These are phyloP conservation scores for Spodoptera litura DNA, from an alignment of 1,140 invertebrate genomes.

Conservation along the genomic window DNA sequence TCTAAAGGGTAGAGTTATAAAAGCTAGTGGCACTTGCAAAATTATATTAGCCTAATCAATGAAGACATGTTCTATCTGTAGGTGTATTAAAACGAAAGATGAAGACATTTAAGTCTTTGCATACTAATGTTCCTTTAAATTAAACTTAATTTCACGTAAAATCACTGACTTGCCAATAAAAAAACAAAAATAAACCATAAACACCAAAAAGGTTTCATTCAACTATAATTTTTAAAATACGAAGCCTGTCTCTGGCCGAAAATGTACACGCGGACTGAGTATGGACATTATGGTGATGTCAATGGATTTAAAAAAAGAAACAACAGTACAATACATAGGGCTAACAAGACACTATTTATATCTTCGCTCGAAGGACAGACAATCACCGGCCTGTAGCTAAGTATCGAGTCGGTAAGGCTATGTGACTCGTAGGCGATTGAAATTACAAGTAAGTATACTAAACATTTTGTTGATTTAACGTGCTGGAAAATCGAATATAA, in stretches of 20 bases:
- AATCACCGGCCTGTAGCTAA: conserved; percentile 64
- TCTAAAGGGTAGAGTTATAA: conserved; percentile 18
- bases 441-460: not conserved
- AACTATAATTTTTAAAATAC: not conserved
- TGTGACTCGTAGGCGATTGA: conserved; percentile 30
- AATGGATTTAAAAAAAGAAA: conserved; percentile 64
- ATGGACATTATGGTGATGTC: not conserved
- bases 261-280: not conserved
- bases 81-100: not conserved
- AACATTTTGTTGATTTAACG: no score
- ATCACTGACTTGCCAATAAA: no score
- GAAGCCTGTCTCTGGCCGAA: not conserved
- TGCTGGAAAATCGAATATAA: no score
- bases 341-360: conserved; percentile 74
- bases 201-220: no score
- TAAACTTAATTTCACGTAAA: no score
- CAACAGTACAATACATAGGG: conserved; percentile 66
- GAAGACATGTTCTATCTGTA: not conserved
- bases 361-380: conserved; percentile 76
- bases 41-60: not conserved
- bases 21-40: conserved; percentile 18
- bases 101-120: no score
- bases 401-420: conserved; percentile 1
- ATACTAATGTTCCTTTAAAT: no score
- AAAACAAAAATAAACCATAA: no score